Percentiles rank a stretch among this genome's conserved stretches.
phyloP scores from a whole-genome alignment of 53 echinoderm and acorn worm species.

The Actinopyga echinites region DNA sequence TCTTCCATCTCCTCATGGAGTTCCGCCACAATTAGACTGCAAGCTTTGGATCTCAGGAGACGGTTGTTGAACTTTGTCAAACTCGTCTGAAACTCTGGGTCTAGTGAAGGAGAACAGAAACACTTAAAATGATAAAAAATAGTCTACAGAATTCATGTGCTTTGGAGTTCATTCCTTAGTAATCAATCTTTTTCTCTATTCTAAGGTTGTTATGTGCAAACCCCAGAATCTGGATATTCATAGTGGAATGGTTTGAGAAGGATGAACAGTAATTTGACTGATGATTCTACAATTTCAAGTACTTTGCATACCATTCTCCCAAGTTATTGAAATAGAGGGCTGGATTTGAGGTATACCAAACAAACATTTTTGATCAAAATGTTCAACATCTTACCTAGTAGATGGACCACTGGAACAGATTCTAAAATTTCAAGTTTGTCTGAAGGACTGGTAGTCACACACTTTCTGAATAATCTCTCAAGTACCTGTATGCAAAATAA shows the following conservation, averaged over 20 bases:
- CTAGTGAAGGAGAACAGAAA: not conserved
- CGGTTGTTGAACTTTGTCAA: not conserved
- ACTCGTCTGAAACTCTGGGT: conserved; percentile 1
- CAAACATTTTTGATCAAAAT: not conserved
- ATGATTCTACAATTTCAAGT: no score
- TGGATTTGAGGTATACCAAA: no score
- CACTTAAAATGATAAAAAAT: not conserved
- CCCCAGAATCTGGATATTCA: no score
- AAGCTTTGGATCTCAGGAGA: not conserved
- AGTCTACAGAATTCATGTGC: not conserved
- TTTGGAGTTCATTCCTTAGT: no score
- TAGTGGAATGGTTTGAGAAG: not conserved
- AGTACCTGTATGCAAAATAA: not conserved
- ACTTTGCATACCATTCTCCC: no score
- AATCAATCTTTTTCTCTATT: not conserved
- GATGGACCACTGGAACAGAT: conserved; percentile 42
- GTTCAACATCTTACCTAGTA: conserved; percentile 38
- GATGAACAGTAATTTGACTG: not conserved
- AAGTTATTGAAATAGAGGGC: no score
- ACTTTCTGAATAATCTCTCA: not conserved
- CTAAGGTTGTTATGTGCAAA: not conserved
- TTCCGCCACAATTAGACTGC: not conserved
- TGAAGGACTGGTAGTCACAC: not conserved
- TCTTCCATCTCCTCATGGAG: not conserved
- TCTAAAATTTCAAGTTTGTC: conserved; percentile 35